Percentiles rank a stretch among this genome's conserved stretches.
These are phyloP conservation scores for Microcebus griseorufus DNA, from an alignment of 2,113 vertebrate species.

Conservation along the genomic window DNA sequence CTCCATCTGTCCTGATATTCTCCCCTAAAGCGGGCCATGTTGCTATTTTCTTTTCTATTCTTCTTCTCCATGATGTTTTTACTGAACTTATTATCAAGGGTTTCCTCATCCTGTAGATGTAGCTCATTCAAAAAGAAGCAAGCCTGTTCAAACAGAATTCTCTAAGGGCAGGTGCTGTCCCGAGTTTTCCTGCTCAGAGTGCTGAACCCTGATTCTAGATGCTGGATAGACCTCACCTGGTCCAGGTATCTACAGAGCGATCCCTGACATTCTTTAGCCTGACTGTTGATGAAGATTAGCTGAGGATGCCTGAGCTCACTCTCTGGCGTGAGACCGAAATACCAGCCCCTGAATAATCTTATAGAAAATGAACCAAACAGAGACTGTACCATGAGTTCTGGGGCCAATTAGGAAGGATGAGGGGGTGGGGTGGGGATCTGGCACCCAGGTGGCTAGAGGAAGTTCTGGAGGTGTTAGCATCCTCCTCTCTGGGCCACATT, in stretches of 20 bases:
- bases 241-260: not conserved
- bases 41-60: not conserved
- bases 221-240: not conserved
- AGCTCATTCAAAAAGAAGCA: not conserved
- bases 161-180: not conserved
- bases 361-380: not conserved
- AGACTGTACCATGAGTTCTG: not conserved
- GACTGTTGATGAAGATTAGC: not conserved
- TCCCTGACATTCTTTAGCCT: not conserved
- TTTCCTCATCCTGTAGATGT: not conserved
- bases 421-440: not conserved
- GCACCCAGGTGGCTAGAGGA: not conserved
- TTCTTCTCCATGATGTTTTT: not conserved
- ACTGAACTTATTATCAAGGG: not conserved
- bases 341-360: not conserved
- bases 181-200: not conserved
- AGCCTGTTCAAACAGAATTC: not conserved
- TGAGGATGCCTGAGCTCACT: not conserved
- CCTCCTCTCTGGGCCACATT: not conserved
- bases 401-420: not conserved
- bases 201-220: not conserved
- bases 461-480: not conserved
- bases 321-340: not conserved
- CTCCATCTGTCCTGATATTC: not conserved
- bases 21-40: not conserved